These are phyloP conservation scores for Bradypodion pumilum DNA, from an alignment of 2,797 vertebrate genomes.

Conservation along the genomic window DNA sequence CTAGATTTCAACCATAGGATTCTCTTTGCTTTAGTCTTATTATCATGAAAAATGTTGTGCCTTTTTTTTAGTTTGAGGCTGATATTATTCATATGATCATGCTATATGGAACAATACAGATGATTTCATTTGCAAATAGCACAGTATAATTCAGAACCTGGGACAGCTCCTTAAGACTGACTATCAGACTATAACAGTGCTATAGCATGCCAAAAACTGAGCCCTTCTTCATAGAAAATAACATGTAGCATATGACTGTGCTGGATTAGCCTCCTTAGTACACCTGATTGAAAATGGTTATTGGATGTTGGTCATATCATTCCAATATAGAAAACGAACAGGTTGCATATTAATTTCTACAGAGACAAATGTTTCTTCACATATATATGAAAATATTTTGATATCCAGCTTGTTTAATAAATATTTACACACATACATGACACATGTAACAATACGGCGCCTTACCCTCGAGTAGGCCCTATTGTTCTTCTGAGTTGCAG, in stretches of 20 bases:
- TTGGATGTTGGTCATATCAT: not conserved
- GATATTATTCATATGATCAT: not conserved
- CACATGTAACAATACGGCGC: too few relatives aligned
- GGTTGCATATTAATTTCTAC: too few relatives aligned
- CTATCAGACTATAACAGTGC: not conserved
- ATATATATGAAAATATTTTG: too few relatives aligned
- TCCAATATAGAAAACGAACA: not conserved
- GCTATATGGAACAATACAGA: not conserved
- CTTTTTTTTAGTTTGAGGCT: not conserved
- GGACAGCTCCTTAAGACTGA: constrained; percentile 20
- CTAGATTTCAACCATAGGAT: not conserved
- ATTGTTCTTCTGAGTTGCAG: too few relatives aligned
- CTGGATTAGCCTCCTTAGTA: not conserved
- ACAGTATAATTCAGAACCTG: not conserved
- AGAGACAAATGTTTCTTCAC: too few relatives aligned
- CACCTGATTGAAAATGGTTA: not conserved
- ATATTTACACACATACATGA: too few relatives aligned
- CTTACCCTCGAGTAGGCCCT: too few relatives aligned
- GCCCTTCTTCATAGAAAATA: not conserved
- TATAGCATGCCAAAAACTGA: not conserved
- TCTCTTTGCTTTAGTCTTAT: not conserved
- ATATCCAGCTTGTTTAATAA: too few relatives aligned
- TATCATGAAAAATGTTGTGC: not conserved
- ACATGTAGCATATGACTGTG: too few relatives aligned
- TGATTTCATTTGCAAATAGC: not conserved